Evolutionary conservation across 2,888 invertebrate genomes (phyloP), one percentile per base, ranked within the genome.

Genomic region (Diadegma fenestrale): DNA sequence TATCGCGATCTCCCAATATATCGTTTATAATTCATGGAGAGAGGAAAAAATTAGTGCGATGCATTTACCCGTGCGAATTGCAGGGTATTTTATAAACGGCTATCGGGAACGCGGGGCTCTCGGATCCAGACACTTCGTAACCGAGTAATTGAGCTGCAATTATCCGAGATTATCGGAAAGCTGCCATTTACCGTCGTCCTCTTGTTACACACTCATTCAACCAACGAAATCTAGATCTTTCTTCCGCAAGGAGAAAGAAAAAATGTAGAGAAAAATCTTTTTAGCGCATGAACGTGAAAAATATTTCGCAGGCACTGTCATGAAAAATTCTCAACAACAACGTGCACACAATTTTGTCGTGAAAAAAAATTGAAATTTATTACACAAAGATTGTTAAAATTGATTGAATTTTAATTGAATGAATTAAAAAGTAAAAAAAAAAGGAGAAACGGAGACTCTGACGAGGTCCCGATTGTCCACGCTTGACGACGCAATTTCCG

Each of bases 121-220:
- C 45, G 19, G 41, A 54, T 54, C 54, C 51, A 43, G 69, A 76
- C 76, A 84, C 84, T 84, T 80, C 43, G 22, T 71, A 64, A 58
- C 58, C 30, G 43, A 69, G 73, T 76, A 84, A 84, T 76, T 76
- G 63, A 63, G 43, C 54, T 33, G 76, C 80, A 84, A 84, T 84
- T 80, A 84, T 76, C 43, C 69, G 51, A 69, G 75, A 75, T 61
- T 68, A 84, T 84, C 80, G 83, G 80, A 80, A 84, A 75, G 45
- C 73, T 33, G 71, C 80, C 76, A 80, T 84, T 84, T 80, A 71
- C 75, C 69, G 48, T 84, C 84, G 43, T 51, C 30, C 71, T 71
- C 48, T 61, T 10, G 19, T 66, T n/a, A 30, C 51, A 71, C 12
- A 71, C 17, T 61, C 43, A 76, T 22, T 45, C 80, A 54, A 71